These are phyloP conservation scores for Phylloscopus collybita DNA, from an alignment of 2,797 vertebrate genomes.

Conservation along the genomic window DNA sequence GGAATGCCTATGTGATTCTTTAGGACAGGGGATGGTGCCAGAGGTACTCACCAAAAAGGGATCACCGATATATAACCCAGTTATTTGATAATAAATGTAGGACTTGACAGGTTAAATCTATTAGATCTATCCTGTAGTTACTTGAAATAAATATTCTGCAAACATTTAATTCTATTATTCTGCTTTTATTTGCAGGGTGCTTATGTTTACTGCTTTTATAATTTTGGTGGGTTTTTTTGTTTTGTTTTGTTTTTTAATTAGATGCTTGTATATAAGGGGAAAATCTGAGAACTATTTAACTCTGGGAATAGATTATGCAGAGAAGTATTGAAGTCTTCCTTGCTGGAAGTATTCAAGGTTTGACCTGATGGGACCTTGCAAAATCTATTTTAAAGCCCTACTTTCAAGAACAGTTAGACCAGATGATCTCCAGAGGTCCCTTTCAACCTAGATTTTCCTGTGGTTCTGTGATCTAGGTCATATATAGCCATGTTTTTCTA, in stretches of 20 bases:
- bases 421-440: background rate
- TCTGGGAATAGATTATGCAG: background rate
- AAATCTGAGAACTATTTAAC: background rate
- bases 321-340: background rate
- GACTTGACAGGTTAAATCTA: background rate
- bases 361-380: background rate
- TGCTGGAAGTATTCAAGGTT: background rate
- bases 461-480: background rate
- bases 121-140: background rate
- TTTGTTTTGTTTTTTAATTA: background rate
- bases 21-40: background rate
- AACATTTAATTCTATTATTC: background rate
- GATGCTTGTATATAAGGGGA: background rate
- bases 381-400: background rate
- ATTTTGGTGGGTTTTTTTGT: background rate
- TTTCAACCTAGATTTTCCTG: background rate
- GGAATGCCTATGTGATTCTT: fast-evolving
- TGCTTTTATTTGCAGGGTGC: background rate
- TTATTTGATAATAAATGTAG: background rate
- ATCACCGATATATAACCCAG: background rate
- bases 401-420: background rate
- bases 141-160: background rate
- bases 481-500: background rate
- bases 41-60: background rate
- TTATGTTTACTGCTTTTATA: background rate